These are phyloP conservation scores for Amphiprion clarkii DNA, from an alignment of 2,797 vertebrate genomes.

Conservation along the genomic window DNA sequence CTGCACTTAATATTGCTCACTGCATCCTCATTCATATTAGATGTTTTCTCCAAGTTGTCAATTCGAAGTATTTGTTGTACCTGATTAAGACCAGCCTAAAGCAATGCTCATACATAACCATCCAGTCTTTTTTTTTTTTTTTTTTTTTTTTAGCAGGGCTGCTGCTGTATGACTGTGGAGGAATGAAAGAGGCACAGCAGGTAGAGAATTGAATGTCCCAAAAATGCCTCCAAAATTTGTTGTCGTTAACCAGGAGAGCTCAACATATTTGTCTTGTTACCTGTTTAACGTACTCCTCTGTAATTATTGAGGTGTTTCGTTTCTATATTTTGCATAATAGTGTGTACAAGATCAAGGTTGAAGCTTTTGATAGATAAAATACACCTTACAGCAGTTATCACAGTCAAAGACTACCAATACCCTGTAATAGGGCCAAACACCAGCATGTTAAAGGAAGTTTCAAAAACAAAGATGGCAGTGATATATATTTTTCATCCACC, in stretches of 20 bases:
- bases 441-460: too few relatives aligned
- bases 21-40: slow-evolving; percentile 40
- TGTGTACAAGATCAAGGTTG: not conserved
- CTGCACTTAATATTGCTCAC: slow-evolving; percentile 39
- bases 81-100: slow-evolving; percentile 29
- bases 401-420: too few relatives aligned
- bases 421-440: too few relatives aligned
- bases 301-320: slow-evolving; percentile 8
- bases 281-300: slow-evolving; percentile 4
- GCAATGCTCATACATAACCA: not conserved
- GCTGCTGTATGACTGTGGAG: not conserved
- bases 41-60: slow-evolving; percentile 36
- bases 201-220: not conserved
- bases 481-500: too few relatives aligned
- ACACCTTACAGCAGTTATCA: too few relatives aligned
- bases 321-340: not conserved
- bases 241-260: slow-evolving; percentile 3
- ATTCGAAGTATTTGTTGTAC: slow-evolving; percentile 25
- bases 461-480: too few relatives aligned
- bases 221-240: not conserved
- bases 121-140: slow-evolving; percentile 6
- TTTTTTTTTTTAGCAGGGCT: not conserved
- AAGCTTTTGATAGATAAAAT: not conserved
- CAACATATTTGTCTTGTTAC: slow-evolving; percentile 8
- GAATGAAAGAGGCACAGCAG: not conserved